Conservation (phyloP, 2,888 invertebrate species). For the Epistrophella euchroma region DNA sequence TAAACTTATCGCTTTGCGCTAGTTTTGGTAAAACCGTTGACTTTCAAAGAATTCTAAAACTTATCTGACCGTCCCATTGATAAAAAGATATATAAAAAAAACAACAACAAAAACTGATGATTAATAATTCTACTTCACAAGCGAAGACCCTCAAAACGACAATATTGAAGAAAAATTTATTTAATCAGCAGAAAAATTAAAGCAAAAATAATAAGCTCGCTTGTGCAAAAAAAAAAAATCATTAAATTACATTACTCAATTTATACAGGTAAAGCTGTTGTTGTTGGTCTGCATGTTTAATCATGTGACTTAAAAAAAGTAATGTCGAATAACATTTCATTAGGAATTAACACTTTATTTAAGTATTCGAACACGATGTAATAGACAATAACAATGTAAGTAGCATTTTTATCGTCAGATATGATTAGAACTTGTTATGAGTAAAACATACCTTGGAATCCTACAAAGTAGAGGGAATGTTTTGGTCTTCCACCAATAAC, state of each 20-base stretch:
- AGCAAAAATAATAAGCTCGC: constrained; percentile 22
- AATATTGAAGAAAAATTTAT: constrained; percentile 18
- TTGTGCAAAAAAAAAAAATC: constrained; percentile 32
- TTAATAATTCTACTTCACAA: neutral
- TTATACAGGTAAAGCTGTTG: constrained; percentile 5
- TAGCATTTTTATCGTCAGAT: neutral
- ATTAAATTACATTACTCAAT: constrained; percentile 35
- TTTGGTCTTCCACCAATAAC: constrained; percentile 96
- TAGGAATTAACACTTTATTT: constrained; percentile 14
- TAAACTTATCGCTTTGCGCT: neutral
- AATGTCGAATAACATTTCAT: neutral
- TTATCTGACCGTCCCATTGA: too few species aligned
- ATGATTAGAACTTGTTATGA: neutral
- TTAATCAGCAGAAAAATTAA: constrained; percentile 39
- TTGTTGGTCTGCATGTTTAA: constrained; percentile 8
- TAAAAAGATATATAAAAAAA: neutral
- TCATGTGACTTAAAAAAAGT: constrained; percentile 38
- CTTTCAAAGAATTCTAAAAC: neutral
- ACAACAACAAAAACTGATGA: neutral
- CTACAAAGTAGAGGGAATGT: constrained; percentile 96
- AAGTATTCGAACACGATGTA: neutral
- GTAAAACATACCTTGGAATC: constrained; percentile 88
- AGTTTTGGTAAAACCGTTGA: constrained; percentile 18
- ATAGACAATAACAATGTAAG: neutral
- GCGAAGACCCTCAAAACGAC: neutral